Conservation (phyloP, 2,888 invertebrate genomes). For the Callinectes sapidus region DNA sequence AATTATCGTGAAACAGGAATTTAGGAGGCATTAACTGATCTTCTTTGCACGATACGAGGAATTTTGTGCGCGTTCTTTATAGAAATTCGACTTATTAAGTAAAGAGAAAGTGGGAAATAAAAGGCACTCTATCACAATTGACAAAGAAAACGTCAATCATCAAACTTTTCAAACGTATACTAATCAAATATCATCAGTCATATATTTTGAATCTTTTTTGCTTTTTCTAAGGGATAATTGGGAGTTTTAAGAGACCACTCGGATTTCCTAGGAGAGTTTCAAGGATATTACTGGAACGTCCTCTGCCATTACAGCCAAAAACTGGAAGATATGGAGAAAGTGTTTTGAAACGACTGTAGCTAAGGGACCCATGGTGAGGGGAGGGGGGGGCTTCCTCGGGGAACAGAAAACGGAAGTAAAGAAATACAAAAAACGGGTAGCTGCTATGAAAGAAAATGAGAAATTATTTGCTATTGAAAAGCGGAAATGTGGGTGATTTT, state of each 20-base stretch:
- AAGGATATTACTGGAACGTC: neutral
- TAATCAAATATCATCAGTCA: neutral
- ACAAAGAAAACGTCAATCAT: neutral
- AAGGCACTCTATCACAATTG: neutral
- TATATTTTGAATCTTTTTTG: neutral
- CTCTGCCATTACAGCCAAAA: slow-evolving; percentile 29
- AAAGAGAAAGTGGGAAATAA: neutral
- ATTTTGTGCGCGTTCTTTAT: neutral
- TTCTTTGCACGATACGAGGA: neutral
- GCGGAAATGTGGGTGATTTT: neutral
- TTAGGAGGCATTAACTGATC: neutral
- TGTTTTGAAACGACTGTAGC: slow-evolving; percentile 23
- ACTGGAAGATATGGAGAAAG: slow-evolving; percentile 19
- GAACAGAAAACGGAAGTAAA: neutral
- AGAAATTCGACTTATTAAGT: neutral
- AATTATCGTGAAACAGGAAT: neutral
- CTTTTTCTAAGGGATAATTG: neutral
- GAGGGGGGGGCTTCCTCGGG: neutral
- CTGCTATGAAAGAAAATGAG: neutral
- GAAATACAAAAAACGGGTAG: neutral
- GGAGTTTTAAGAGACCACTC: neutral
- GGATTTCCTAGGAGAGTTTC: neutral
- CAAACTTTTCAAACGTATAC: neutral
- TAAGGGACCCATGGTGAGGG: slow-evolving; percentile 30
- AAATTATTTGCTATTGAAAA: neutral